Conservation (phyloP, 1,140 invertebrate species). For the Anoplolepis gracilipes region DNA sequence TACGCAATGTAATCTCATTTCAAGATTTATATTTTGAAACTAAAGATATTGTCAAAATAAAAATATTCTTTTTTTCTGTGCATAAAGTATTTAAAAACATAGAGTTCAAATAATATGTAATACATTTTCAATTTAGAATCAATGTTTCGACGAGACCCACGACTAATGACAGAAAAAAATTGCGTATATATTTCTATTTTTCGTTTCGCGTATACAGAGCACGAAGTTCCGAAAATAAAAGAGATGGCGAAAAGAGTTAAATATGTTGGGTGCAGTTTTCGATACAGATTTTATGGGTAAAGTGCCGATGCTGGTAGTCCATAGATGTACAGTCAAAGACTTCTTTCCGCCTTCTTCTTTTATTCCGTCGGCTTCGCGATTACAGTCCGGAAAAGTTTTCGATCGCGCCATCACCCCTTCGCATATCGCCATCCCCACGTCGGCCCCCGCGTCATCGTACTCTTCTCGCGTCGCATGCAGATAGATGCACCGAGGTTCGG, state of each 20-base stretch:
- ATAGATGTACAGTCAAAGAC: slow-evolving; percentile 10
- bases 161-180: neutral
- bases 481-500: slow-evolving; percentile 59
- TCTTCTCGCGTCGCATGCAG: slow-evolving; percentile 36
- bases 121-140: neutral
- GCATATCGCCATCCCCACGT: neutral
- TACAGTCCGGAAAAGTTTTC: slow-evolving; percentile 47
- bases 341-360: neutral
- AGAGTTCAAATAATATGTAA: neutral
- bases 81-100: neutral
- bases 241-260: slow-evolving; percentile 14
- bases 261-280: slow-evolving; percentile 30
- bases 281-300: slow-evolving; percentile 22
- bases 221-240: neutral
- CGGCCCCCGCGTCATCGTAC: neutral
- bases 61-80: no score
- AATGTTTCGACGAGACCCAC: neutral
- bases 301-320: slow-evolving; percentile 16
- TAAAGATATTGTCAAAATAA: no score
- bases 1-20: no score
- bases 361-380: slow-evolving; percentile 9
- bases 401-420: slow-evolving; percentile 39
- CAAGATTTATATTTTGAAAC: no score
- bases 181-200: neutral
- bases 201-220: neutral